Conservation (phyloP, 2,797 vertebrate species). For the Myotis vivesi region DNA sequence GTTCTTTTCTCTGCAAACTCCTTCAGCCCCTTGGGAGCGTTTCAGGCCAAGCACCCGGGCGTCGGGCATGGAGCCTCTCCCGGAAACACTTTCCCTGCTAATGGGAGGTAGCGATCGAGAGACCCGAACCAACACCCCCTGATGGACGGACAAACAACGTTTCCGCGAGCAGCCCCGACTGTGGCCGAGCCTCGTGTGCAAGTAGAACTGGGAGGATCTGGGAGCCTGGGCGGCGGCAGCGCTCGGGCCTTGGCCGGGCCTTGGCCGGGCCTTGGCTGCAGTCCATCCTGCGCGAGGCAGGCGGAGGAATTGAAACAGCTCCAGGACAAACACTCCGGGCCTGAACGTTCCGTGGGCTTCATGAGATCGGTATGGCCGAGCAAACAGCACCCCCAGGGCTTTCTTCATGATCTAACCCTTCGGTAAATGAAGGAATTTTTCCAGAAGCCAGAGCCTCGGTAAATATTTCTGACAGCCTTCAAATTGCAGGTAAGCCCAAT, state of each 20-base stretch:
- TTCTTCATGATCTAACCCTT: conserved; percentile 80
- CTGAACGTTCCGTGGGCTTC: conserved; percentile 65
- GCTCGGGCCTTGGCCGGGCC: not conserved
- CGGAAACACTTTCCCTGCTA: conserved; percentile 39
- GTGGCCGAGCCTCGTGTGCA: not conserved
- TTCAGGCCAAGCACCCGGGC: not conserved
- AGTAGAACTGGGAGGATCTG: too few relatives aligned
- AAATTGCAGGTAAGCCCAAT: conserved; percentile 76
- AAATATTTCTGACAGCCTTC: conserved; percentile 81
- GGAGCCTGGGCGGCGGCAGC: not conserved
- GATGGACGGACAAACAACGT: conserved; percentile 51
- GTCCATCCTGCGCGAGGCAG: conserved; percentile 41
- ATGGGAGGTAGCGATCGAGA: conserved; percentile 45
- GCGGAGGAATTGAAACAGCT: conserved; percentile 6
- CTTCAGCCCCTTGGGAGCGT: not conserved
- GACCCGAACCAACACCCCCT: not conserved
- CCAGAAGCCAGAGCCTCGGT: conserved; percentile 79
- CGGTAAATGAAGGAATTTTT: conserved; percentile 79
- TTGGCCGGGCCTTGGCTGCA: conserved; percentile 54
- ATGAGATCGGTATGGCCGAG: conserved; percentile 64
- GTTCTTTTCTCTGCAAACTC: conserved; percentile 50
- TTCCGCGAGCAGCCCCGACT: conserved; percentile 43
- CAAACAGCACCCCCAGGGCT: conserved; percentile 73
- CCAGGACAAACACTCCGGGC: conserved; percentile 77
- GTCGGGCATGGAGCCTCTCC: not conserved